phyloP scores from a whole-genome alignment of 2,888 invertebrate genomes.

The Trachelus stipa region DNA sequence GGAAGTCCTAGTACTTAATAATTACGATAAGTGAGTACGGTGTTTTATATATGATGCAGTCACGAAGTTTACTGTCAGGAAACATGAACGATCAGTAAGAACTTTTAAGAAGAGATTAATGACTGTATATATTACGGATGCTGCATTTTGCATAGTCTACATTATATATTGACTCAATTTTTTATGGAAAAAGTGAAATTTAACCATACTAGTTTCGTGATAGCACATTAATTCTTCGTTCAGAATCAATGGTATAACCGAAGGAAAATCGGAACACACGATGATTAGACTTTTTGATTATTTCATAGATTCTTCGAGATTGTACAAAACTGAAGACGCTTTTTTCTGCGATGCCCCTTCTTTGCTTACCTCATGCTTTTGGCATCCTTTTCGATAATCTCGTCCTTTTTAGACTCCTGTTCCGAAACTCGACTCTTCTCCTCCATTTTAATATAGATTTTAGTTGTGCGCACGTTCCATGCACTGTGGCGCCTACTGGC shows the following conservation, averaged over 20 bases:
- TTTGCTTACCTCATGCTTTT: conserved; percentile 67
- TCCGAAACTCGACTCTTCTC: conserved; percentile 67
- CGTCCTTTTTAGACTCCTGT: conserved; percentile 67
- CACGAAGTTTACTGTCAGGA: neutral
- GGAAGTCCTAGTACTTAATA: neutral
- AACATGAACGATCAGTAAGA: neutral
- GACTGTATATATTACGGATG: neutral
- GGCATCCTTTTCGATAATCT: conserved; percentile 66
- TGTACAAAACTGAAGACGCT: neutral
- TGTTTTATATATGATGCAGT: neutral
- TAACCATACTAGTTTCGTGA: neutral
- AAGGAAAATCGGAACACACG: neutral
- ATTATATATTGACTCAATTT: neutral
- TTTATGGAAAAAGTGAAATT: neutral
- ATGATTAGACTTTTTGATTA: neutral
- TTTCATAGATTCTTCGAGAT: neutral
- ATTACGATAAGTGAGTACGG: neutral
- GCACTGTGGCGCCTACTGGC: conserved; percentile 25
- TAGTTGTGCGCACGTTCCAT: conserved; percentile 34
- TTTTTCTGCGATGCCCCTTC: neutral
- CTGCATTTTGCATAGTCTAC: neutral
- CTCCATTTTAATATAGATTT: conserved; percentile 67
- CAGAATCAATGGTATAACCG: neutral
- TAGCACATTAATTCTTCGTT: neutral
- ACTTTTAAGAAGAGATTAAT: neutral